Base-by-base conservation (phyloP, 2,888 invertebrate species). In the Lepetodrilus schrolli region DNA sequence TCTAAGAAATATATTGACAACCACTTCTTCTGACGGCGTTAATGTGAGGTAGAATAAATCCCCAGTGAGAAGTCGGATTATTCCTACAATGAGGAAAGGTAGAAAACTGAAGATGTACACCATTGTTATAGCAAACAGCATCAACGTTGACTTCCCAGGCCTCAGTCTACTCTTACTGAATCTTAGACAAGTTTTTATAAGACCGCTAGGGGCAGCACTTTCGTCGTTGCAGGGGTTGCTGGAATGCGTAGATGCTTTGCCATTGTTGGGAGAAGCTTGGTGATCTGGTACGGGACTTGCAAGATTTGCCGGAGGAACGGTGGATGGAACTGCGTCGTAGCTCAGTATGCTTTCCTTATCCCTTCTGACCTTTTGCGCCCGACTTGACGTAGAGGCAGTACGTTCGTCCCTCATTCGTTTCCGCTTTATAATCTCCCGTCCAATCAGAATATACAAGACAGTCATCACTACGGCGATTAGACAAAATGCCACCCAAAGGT, bases 1-100 rank as follows among this genome's bases (percentile, higher is more conserved):
- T n/a, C 80, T 72, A 17, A 78, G 48, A 49, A 80, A 80, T 20
- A 82, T 70, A 48, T 79, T 79, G 8, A 80, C 79, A 2, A 72
- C 10, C 3, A 82, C 36, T 49, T 80, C 72, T n/a, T 76, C 66
- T 0, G 8, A 10, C 4, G 71, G 49, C 10, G 30, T 76, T 34
- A 82, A 69, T 3, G 66, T 68, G 7, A 70, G 49, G 47, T 80
- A 80, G 50, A 82, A 80, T 5, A 20, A 37, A 1, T 43, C 51
- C 8, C 78, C 77, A 0, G 68, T 26, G 30, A 65, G 70, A 13
- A 75, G 73, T 8, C 82, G 66, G 26, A 82, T 70, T 17, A 75
- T 78, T 66, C 75, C 77, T 37, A 79, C 76, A 34, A 82, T 77
- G n/a, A 82, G 77, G 48, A 80, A 78, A 1, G 82, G 82, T 26